Evolutionary conservation across 2,888 invertebrate genomes (phyloP).

Genomic region (Ectobius pallidus): DNA sequence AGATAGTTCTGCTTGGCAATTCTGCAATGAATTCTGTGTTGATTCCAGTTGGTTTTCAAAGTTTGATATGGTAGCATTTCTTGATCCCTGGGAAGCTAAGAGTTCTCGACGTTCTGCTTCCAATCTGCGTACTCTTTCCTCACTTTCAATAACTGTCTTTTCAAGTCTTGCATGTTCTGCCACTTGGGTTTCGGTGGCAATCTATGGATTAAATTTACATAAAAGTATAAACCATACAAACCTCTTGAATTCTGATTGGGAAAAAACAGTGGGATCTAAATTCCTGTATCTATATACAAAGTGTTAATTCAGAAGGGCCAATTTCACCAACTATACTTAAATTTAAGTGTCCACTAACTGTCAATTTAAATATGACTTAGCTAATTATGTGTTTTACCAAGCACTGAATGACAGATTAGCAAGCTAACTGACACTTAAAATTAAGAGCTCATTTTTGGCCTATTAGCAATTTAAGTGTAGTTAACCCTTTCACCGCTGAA

Average conservation of each 20-base stretch:
- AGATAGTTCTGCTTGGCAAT: constrained; percentile 61
- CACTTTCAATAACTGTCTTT: constrained; percentile 58
- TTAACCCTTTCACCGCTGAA: too few species aligned
- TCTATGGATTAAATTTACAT: constrained; percentile 3
- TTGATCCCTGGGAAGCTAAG: constrained; percentile 58
- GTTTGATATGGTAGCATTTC: constrained; percentile 59
- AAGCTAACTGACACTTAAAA: background rate
- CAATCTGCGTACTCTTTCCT: constrained; percentile 58
- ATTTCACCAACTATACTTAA: too few species aligned
- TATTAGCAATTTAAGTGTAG: background rate
- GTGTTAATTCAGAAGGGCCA: too few species aligned
- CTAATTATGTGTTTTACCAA: background rate
- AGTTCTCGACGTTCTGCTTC: constrained; percentile 64
- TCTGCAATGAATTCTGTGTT: constrained; percentile 57
- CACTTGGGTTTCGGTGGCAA: constrained; percentile 44
- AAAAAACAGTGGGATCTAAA: background rate
- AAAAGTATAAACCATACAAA: constrained; percentile 13
- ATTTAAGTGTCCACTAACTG: too few species aligned
- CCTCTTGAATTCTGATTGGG: background rate
- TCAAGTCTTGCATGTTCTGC: constrained; percentile 59
- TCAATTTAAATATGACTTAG: background rate
- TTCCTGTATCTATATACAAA: too few species aligned
- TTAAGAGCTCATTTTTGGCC: background rate
- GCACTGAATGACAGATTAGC: background rate
- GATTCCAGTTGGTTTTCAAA: constrained; percentile 64